These are phyloP conservation scores for Pseudotriccus pelzelni DNA, from an alignment of 2,797 vertebrate genomes.

Conservation along the genomic window DNA sequence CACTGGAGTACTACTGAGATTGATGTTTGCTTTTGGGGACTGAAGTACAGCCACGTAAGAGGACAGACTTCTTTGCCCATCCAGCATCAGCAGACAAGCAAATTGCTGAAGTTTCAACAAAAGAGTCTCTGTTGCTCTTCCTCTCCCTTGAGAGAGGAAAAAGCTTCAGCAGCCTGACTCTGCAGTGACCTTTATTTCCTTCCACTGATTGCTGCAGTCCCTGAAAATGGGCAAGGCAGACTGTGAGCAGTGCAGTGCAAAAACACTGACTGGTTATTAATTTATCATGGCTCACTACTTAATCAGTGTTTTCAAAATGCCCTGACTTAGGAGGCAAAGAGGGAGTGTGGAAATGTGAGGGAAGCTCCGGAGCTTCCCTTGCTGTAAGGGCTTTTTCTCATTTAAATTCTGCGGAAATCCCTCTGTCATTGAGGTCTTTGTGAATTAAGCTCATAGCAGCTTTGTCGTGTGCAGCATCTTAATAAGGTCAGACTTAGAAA, in stretches of 20 bases:
- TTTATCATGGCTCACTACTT: background rate
- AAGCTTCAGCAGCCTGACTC: background rate
- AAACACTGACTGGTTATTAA: background rate
- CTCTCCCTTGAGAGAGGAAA: background rate
- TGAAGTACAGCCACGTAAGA: background rate
- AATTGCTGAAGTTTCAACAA: background rate
- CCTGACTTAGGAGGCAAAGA: background rate
- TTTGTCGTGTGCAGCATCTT: slow-evolving; percentile 59
- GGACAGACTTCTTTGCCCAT: background rate
- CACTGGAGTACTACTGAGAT: background rate
- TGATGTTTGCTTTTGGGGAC: background rate
- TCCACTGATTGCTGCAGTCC: background rate
- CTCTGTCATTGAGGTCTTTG: slow-evolving; percentile 34
- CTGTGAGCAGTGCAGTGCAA: background rate
- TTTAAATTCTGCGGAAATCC: slow-evolving; percentile 64
- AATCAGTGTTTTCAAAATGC: background rate
- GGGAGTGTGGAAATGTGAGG: background rate
- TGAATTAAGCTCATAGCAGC: slow-evolving; percentile 38
- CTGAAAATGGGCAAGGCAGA: background rate
- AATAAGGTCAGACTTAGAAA: slow-evolving; percentile 55
- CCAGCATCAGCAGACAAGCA: background rate
- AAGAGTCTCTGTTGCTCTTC: slow-evolving; percentile 9
- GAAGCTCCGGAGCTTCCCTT: background rate
- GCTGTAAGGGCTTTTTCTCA: slow-evolving; percentile 8
- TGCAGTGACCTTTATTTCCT: slow-evolving; percentile 20